phyloP scores from a whole-genome alignment of 1,140 invertebrate species.

The Thalassaphorura encarpata region DNA sequence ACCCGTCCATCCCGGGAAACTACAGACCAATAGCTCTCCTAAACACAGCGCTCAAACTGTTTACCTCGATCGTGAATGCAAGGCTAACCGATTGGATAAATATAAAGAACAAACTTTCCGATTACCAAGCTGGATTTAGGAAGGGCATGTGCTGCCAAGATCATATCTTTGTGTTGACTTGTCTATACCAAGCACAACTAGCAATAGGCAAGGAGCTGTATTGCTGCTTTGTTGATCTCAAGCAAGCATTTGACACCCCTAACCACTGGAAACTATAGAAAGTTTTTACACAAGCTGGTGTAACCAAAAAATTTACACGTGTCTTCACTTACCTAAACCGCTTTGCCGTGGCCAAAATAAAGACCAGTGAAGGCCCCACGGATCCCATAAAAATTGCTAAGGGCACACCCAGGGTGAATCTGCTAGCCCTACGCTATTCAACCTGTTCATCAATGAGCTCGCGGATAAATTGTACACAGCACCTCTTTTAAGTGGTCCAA shows the following conservation, averaged over 20 bases:
- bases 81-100: conserved; percentile 28
- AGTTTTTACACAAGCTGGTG: background rate
- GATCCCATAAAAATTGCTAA: background rate
- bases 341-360: background rate
- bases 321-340: background rate
- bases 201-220: background rate
- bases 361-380: background rate
- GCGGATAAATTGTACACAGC: background rate
- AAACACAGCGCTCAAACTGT: conserved; percentile 29
- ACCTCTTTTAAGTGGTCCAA: background rate
- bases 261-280: background rate
- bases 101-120: no score
- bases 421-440: background rate
- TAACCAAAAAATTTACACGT: background rate
- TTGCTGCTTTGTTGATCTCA: background rate
- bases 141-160: no score
- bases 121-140: no score
- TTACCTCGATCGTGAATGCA: conserved; percentile 24
- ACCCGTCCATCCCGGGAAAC: conserved; percentile 23
- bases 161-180: no score
- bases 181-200: background rate
- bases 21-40: conserved; percentile 32
- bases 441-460: background rate
- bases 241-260: background rate
- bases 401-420: background rate